phyloP scores from a whole-genome alignment of 2,113 vertebrate genomes.

The Galbula dea region DNA sequence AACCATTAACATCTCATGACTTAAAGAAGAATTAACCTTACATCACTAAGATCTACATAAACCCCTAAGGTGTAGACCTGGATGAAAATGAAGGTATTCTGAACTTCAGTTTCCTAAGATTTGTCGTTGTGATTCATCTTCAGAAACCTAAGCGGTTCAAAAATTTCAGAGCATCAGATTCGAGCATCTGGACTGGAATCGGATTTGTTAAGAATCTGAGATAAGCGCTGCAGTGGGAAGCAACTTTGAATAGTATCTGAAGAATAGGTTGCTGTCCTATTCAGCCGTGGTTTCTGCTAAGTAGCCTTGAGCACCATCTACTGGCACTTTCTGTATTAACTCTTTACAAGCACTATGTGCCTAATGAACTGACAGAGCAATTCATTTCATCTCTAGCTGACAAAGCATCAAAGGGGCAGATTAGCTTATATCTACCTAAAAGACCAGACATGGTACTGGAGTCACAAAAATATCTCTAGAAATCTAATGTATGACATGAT shows the following conservation, averaged over 20 bases:
- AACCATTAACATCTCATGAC: neutral
- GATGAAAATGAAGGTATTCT: neutral
- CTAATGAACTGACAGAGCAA: fast-evolving
- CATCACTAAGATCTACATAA: neutral
- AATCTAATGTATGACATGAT: neutral
- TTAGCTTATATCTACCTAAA: neutral
- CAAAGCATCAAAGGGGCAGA: neutral
- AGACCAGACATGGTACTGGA: neutral
- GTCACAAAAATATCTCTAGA: neutral
- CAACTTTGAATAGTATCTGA: fast-evolving
- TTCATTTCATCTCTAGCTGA: neutral
- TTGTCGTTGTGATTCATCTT: neutral
- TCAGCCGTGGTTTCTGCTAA: neutral
- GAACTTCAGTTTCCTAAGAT: neutral
- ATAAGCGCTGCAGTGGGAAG: fast-evolving
- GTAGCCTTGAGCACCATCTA: neutral
- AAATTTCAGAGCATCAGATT: neutral
- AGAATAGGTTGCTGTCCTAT: fast-evolving
- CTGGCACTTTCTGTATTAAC: neutral
- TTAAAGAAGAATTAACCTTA: neutral
- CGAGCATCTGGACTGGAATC: neutral
- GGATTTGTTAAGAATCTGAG: no score
- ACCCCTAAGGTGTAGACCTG: neutral
- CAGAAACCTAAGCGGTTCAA: neutral
- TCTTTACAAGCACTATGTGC: fast-evolving